Percentiles rank a stretch among this genome's conserved stretches.
These are phyloP conservation scores for Cancer borealis DNA, from an alignment of 2,888 invertebrate genomes.

Conservation along the genomic window DNA sequence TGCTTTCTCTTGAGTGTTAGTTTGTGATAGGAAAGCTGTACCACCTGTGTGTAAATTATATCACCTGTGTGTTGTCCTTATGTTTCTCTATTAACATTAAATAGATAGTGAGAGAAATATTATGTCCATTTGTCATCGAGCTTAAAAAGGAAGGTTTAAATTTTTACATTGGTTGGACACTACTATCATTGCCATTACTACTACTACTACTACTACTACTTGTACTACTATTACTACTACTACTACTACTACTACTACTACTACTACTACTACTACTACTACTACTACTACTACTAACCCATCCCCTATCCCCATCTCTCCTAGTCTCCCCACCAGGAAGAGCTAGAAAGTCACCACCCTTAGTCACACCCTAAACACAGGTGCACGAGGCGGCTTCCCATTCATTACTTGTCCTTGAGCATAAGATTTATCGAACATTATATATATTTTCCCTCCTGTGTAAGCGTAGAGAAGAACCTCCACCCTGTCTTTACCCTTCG, in stretches of 20 bases:
- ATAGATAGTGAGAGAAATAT: no score
- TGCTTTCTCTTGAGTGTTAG: no score
- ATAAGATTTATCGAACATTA: not conserved
- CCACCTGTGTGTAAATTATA: no score
- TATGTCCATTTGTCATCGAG: no score
- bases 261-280: not conserved
- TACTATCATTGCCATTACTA: no score
- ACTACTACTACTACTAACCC: not conserved
- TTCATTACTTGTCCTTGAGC: not conserved
- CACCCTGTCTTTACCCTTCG: not conserved
- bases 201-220: no score
- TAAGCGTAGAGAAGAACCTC: not conserved
- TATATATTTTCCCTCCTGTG: not conserved
- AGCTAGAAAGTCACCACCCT: not conserved
- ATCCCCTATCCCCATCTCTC: not conserved
- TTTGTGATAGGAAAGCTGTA: no score
- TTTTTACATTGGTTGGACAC: no score
- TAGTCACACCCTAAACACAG: not conserved
- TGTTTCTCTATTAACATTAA: no score
- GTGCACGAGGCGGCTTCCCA: constrained; percentile 6
- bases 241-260: not conserved
- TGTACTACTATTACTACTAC: not conserved
- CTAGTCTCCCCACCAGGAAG: not conserved
- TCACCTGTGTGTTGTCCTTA: no score
- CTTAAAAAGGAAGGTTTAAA: no score